A percentile compares a stretch with the other conserved stretches of the same genome.
These are phyloP conservation scores for Hydrochoerus hydrochaeris DNA, from an alignment of 2,113 vertebrate genomes.

Conservation along the genomic window DNA sequence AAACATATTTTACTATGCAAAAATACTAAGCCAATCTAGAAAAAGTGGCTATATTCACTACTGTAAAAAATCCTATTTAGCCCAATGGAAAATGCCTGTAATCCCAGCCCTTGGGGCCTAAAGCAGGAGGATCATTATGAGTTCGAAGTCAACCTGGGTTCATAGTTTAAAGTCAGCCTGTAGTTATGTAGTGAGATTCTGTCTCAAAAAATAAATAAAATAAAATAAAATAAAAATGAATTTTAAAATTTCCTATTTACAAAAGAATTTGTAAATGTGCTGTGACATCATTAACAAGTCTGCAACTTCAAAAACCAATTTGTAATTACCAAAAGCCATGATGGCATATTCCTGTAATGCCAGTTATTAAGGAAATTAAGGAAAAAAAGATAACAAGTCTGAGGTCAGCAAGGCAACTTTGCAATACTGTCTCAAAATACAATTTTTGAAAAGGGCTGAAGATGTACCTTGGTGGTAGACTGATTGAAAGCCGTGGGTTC, in stretches of 20 bases:
- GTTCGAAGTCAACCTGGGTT: too few species aligned
- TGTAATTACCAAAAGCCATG: slow-evolving; percentile 12
- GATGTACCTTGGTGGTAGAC: not conserved
- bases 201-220: too few species aligned
- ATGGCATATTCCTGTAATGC: not conserved
- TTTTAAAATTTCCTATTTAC: not conserved
- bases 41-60: not conserved
- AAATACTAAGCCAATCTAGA: not conserved
- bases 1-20: not conserved
- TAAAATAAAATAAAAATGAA: too few species aligned
- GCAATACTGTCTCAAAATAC: not conserved
- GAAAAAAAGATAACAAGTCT: not conserved
- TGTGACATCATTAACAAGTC: not conserved
- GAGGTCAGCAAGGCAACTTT: not conserved
- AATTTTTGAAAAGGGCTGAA: not conserved
- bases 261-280: not conserved
- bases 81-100: too few species aligned
- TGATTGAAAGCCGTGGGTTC: not conserved
- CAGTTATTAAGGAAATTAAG: not conserved
- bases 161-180: too few species aligned
- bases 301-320: not conserved
- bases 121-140: too few species aligned
- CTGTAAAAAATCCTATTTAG: not conserved
- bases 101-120: too few species aligned
- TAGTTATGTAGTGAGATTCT: too few species aligned